phyloP scores from a whole-genome alignment of 2,797 vertebrate species.

The Poecilia gillii region DNA sequence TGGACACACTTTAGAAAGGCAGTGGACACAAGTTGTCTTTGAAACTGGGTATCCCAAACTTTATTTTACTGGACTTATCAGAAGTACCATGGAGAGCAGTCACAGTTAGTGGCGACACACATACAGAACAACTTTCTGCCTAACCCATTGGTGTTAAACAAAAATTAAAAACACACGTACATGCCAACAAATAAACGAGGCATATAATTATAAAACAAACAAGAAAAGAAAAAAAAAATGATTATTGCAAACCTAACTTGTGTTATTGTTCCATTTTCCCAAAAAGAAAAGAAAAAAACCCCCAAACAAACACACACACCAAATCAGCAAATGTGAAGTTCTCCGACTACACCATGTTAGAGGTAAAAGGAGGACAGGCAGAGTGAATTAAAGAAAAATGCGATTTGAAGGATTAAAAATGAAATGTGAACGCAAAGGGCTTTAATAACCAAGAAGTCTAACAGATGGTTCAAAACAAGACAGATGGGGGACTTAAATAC shows the following conservation, averaged over 20 bases:
- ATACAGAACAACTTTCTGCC: constrained; percentile 78
- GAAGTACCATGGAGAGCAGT: constrained; percentile 90
- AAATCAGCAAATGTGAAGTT: constrained; percentile 55
- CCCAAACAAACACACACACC: constrained; percentile 38
- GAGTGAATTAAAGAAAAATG: neutral
- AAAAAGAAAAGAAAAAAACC: constrained; percentile 21
- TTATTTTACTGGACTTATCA: constrained; percentile 92
- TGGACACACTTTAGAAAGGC: constrained; percentile 35
- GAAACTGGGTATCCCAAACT: constrained; percentile 95
- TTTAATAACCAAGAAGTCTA: constrained; percentile 50
- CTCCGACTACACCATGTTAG: constrained; percentile 40
- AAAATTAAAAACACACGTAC: constrained; percentile 53
- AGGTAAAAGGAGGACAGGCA: constrained; percentile 13
- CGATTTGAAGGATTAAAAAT: constrained; percentile 5
- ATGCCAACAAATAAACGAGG: constrained; percentile 51
- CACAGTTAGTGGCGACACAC: constrained; percentile 89
- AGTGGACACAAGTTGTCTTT: constrained; percentile 73
- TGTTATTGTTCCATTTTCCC: constrained; percentile 51
- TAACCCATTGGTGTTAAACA: constrained; percentile 88
- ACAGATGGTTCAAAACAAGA: constrained; percentile 40
- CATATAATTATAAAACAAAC: constrained; percentile 7
- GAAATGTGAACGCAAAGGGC: constrained; percentile 26
- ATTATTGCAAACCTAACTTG: constrained; percentile 53
- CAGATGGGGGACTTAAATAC: constrained; percentile 40
- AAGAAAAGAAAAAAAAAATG: constrained; percentile 8